phyloP scores from a whole-genome alignment of 2,797 vertebrate genomes.

The Merluccius polli region DNA sequence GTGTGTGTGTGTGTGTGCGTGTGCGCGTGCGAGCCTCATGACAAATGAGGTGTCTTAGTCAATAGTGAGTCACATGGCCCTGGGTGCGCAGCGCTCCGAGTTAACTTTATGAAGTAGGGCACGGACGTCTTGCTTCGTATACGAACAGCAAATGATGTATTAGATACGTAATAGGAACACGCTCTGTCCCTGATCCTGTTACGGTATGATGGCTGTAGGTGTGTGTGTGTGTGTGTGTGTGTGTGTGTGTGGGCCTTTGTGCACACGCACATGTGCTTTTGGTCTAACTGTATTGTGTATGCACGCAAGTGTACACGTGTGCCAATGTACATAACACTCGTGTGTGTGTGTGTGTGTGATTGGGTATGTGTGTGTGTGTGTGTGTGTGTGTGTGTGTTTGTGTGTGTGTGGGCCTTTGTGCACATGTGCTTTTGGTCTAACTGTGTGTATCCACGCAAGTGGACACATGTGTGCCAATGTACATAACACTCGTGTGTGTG shows the following conservation, averaged over 20 bases:
- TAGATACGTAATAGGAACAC: slow-evolving; percentile 47
- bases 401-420: not conserved
- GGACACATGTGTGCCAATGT: not conserved
- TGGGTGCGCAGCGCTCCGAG: slow-evolving; percentile 37
- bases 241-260: not conserved
- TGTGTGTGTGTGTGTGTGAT: not conserved
- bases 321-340: not conserved
- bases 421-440: not conserved
- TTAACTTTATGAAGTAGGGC: slow-evolving; percentile 53
- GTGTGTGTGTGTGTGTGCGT: slow-evolving; percentile 26
- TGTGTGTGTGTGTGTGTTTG: slow-evolving; percentile 2
- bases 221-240: slow-evolving; percentile 6
- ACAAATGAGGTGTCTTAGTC: slow-evolving; percentile 47
- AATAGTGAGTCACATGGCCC: slow-evolving; percentile 49
- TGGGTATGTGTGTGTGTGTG: slow-evolving; percentile 28
- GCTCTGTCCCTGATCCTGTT: slow-evolving; percentile 52
- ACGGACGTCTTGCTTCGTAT: slow-evolving; percentile 30
- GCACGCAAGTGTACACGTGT: not conserved
- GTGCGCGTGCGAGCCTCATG: slow-evolving; percentile 38
- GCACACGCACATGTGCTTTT: not conserved
- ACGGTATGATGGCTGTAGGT: slow-evolving; percentile 30
- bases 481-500: not conserved
- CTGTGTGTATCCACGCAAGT: no score
- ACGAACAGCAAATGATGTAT: slow-evolving; percentile 48
- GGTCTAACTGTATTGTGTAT: no score